Evolutionary conservation across 2,113 vertebrate genomes (phyloP), one percentile per base, ranked within the genome.

Genomic region (Seriola aureovittata): DNA sequence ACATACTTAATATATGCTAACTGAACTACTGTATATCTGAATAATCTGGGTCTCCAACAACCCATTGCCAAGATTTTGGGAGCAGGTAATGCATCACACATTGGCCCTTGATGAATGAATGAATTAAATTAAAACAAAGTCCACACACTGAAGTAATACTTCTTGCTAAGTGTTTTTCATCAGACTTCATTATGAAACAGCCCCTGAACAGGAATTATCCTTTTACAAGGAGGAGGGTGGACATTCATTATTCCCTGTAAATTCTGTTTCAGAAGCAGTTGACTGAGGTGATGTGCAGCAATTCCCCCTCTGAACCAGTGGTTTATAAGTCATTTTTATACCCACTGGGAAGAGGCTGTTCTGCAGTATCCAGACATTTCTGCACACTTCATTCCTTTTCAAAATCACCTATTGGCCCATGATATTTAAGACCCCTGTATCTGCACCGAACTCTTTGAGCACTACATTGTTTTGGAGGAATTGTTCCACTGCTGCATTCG

Each of bases 101-200:
- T 54, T 78, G 44, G 58, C 50, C 14, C 29, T 34, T 71, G 63
- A 72, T 75, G 34, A 67, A 74, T 77, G 25, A 42, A 58, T 42
- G 40, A 72, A 72, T 58, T 38, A 55, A 69, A 77, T 79, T 79
- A 60, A 70, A 74, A 52, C 52, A 50, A 81, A 59, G 13, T 70
- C 50, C 3, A 23, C 32, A 36, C n/a, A 60, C 52, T 58, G 72
- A 55, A 54, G 70, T 48, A 38, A 73, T 80, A 68, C 46, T 52
- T 75, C 65, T 58, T 10, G 4, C 74, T 29, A 78, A 81, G 75
- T 75, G 66, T 57, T 85, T 68, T 70, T 87, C 40, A 82, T 87
- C 80, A 76, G 84, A 57, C 73, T 36, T 86, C 50, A 86, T 88
- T 84, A 86, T 70, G 38, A 66, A 84, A 68, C 34, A 16, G 54